Evolutionary conservation across 2,888 invertebrate genomes (phyloP).

Genomic region (Seira musarum): DNA sequence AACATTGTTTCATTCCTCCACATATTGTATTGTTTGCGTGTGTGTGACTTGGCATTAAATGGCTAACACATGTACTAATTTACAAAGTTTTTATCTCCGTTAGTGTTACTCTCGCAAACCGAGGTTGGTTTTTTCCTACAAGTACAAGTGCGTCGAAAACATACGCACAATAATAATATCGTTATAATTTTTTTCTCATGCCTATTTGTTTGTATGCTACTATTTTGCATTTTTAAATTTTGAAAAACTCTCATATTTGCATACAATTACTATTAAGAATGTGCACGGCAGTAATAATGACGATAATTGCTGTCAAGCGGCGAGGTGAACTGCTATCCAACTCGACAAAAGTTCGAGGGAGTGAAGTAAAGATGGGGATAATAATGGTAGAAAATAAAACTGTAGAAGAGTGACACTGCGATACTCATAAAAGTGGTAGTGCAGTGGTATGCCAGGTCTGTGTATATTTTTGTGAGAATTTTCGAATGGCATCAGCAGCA

Average conservation of each 20-base stretch:
- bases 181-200: not conserved
- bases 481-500: not conserved
- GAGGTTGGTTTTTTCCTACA: not conserved
- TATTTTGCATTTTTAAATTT: slow-evolving; percentile 17
- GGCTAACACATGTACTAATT: slow-evolving; percentile 16
- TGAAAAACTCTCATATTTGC: slow-evolving; percentile 52
- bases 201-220: slow-evolving; percentile 1
- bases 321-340: slow-evolving; percentile 7
- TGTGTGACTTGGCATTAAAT: slow-evolving; percentile 10
- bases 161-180: slow-evolving; percentile 3
- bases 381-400: slow-evolving; percentile 4
- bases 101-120: too few species aligned
- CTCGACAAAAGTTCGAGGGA: slow-evolving; percentile 8
- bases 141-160: slow-evolving; percentile 7
- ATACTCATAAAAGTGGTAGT: too few species aligned
- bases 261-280: slow-evolving; percentile 50
- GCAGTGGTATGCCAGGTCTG: not conserved
- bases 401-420: not conserved
- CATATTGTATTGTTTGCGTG: too few species aligned
- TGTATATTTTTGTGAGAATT: not conserved
- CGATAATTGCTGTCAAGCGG: slow-evolving; percentile 28
- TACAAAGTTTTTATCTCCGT: slow-evolving; percentile 5
- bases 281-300: slow-evolving; percentile 18
- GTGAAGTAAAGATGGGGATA: not conserved
- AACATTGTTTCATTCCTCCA: slow-evolving; percentile 6